phyloP scores from a whole-genome alignment of 2,113 vertebrate species.

The Chaenocephalus aceratus region DNA sequence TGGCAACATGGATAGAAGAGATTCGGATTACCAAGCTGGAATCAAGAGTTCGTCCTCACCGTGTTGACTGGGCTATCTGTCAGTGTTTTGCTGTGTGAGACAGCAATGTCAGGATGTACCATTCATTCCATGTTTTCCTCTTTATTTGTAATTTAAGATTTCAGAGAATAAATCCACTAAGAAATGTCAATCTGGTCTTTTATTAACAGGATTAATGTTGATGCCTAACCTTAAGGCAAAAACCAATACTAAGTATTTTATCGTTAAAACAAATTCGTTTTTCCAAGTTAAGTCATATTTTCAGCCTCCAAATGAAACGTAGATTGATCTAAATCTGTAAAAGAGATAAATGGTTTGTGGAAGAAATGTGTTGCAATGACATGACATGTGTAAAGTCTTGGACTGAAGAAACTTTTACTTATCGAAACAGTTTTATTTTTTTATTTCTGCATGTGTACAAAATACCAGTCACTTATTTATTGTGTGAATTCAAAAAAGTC shows the following conservation, averaged over 20 bases:
- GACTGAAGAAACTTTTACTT: neutral
- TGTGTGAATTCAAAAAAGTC: neutral
- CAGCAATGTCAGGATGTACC: slow-evolving; percentile 7
- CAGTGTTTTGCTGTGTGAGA: neutral
- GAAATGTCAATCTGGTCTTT: slow-evolving; percentile 4
- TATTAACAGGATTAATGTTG: neutral
- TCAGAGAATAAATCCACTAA: slow-evolving; percentile 60
- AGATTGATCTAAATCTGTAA: neutral
- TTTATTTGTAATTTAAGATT: slow-evolving; percentile 69
- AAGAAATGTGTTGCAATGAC: neutral
- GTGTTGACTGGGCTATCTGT: neutral
- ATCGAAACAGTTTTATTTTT: neutral
- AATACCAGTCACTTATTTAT: neutral
- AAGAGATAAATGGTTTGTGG: neutral
- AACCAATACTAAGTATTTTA: no score
- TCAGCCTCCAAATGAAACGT: neutral
- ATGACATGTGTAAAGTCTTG: neutral
- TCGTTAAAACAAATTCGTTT: no score
- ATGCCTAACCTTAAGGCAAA: neutral
- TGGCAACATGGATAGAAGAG: neutral
- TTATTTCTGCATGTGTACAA: slow-evolving; percentile 9
- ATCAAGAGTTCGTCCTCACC: neutral
- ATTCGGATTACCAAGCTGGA: slow-evolving; percentile 10
- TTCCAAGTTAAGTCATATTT: neutral
- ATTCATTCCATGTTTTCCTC: slow-evolving; percentile 34